Base-by-base conservation (phyloP, 2,888 invertebrate species). In the Biston betularia region DNA sequence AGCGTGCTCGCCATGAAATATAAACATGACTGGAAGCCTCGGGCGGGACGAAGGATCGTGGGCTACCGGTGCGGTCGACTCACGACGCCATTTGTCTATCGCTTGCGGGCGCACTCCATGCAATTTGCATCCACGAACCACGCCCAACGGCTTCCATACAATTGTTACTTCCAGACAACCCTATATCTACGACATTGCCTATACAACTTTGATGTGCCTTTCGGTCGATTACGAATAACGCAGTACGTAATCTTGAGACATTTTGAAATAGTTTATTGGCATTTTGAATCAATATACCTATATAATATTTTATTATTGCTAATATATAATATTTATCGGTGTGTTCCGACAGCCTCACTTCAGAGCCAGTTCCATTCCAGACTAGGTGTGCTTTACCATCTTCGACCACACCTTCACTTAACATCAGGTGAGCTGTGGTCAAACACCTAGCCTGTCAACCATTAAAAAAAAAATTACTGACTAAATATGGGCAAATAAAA, bases 31-130 rank as follows among this genome's bases (percentile, higher is more conserved):
- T 72, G 65, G 62, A 53, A 63, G 75, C 81, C 80, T 60, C 61
- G 63, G 81, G 81, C 81, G 65, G 76, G 73, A 73, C 53, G 57
- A 60, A 56, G 74, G 81, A 79, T 84, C 90, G 90, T 89, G 90
- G 79, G 91, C 92, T 93, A 92, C 92, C 85, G 92, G 91, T 89
- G 90, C 83, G 92, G 90, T 88, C 90, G 86, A 70, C 82, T 82
- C 92, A 92, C 91, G 92, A 89, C 80, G 84, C 89, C 86, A 90
- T 89, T 89, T 88, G 90, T 89, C 90, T 87, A 87, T 75, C 77
- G 88, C 92, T 89, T 70, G 76, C 69, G 88, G 90, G 83, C 65
- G 58, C 80, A 73, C 79, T 78, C 79, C 81, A 78, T 82, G 87
- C 90, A 90, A 92, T 92, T 93, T 92, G 89, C 91, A 92, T 90